These are phyloP conservation scores for Eilema caniola DNA, from an alignment of 2,888 invertebrate genomes.

Conservation along the genomic window DNA sequence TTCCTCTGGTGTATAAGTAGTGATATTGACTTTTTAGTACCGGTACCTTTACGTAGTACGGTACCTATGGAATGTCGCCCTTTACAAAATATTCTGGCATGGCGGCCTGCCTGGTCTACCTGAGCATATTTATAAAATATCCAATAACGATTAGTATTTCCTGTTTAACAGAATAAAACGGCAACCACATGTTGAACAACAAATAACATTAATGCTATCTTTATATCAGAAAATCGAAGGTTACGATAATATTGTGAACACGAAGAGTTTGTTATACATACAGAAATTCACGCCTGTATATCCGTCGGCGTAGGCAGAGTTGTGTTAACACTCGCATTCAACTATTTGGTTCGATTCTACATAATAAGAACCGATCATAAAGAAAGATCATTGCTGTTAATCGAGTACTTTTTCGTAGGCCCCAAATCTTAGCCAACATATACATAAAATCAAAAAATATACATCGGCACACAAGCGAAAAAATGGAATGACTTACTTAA, in stretches of 20 bases:
- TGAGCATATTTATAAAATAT: background rate
- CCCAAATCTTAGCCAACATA: no score
- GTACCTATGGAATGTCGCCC: background rate
- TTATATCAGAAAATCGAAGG: conserved; percentile 9
- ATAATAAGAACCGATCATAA: background rate
- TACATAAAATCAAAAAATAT: no score
- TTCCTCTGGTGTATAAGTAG: no score
- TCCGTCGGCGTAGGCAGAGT: background rate
- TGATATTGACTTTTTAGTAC: background rate
- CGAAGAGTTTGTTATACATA: background rate
- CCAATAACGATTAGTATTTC: background rate
- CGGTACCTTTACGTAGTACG: background rate
- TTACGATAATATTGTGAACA: conserved; percentile 12
- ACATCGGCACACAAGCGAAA: no score
- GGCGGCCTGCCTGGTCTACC: background rate
- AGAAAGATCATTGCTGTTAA: no score
- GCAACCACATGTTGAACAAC: conserved; percentile 5
- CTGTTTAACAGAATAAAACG: background rate
- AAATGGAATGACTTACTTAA: no score
- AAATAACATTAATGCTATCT: conserved; percentile 9
- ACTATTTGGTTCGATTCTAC: background rate
- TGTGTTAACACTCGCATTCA: background rate
- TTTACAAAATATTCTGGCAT: no score
- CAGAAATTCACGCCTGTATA: background rate
- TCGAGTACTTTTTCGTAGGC: no score